These are phyloP conservation scores for Taurulus bubalis DNA, from an alignment of 2,113 vertebrate genomes.

Conservation along the genomic window DNA sequence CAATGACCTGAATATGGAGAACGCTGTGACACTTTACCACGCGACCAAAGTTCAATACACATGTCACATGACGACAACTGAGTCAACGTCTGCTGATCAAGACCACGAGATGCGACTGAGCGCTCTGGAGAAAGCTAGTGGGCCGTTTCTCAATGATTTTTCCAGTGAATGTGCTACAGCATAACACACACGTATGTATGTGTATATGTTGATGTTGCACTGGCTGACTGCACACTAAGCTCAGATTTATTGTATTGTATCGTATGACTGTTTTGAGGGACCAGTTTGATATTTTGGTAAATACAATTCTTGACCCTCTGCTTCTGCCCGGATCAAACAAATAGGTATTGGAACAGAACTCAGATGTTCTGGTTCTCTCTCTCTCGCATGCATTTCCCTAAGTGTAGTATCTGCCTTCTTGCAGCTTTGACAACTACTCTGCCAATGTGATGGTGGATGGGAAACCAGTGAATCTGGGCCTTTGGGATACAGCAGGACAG, in stretches of 20 bases:
- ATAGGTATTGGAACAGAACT: not conserved
- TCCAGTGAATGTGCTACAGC: no score
- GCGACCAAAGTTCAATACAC: no score
- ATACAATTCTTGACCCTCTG: not conserved
- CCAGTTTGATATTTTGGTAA: not conserved
- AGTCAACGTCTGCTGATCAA: no score
- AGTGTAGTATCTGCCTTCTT: conserved; percentile 4
- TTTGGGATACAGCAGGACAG: conserved; percentile 86
- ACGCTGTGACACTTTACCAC: no score
- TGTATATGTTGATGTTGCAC: no score
- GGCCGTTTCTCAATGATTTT: no score
- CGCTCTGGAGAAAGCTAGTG: no score
- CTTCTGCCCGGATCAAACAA: not conserved
- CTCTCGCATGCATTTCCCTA: not conserved
- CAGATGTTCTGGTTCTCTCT: not conserved
- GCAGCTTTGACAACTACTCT: conserved; percentile 87
- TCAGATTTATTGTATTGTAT: not conserved
- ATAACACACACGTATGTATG: no score
- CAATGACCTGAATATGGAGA: not conserved
- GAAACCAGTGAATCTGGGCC: conserved; percentile 86
- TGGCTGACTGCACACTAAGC: not conserved
- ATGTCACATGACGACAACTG: no score
- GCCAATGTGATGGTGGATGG: conserved; percentile 87
- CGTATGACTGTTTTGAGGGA: not conserved
- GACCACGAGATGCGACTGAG: no score